Evolutionary conservation across 2,888 invertebrate genomes (phyloP), one percentile per base, ranked within the genome.

Genomic region (Cataglyphis rosenhaueri): DNA sequence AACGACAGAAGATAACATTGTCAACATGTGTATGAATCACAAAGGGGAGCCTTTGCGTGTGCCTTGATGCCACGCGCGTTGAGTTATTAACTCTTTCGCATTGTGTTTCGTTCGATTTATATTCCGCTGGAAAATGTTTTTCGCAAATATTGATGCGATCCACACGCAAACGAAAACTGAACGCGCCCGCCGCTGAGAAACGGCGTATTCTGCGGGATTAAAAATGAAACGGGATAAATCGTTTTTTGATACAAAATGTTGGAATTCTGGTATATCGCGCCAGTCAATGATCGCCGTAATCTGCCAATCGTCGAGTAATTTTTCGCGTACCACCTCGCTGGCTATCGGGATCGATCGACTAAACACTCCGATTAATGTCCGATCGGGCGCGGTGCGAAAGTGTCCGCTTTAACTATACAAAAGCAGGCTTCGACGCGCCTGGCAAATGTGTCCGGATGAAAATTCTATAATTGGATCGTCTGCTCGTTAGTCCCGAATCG

Each of bases 391-490:
- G 61, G 25, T 41, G 44, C 48, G 75, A 66, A 84, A 81, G 78
- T 78, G 83, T 64, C 84, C 88, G 85, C 73, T 88, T 86, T 85
- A 88, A 88, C 81, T 73, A 79, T 65, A 85, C 84, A 86, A 87
- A 87, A 85, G 84, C 73, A 76, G 85, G 84, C 83, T 79, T 79
- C 85, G 85, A 81, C 82, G 79, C 81, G 79, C 81, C 86, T 84
- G 84, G 89, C 85, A 90, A 92, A 92, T 89, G 91, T 89, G 88
- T 86, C 84, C 87, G 86, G 89, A 91, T 92, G 91, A 93, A 93
- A 93, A 93, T 92, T 91, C 91, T 92, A 89, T 93, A 93, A 93
- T 93, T 93, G 93, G 92, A 93, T 93, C 89, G 91, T 87, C 89
- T 85, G 91, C 88, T 91, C 90, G 91, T 91, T 91, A 89, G 87